Percentiles rank a stretch among this genome's conserved stretches.
Evolutionary conservation across 2,888 invertebrate genomes (phyloP).

Genomic region (Rotaria sp.): DNA sequence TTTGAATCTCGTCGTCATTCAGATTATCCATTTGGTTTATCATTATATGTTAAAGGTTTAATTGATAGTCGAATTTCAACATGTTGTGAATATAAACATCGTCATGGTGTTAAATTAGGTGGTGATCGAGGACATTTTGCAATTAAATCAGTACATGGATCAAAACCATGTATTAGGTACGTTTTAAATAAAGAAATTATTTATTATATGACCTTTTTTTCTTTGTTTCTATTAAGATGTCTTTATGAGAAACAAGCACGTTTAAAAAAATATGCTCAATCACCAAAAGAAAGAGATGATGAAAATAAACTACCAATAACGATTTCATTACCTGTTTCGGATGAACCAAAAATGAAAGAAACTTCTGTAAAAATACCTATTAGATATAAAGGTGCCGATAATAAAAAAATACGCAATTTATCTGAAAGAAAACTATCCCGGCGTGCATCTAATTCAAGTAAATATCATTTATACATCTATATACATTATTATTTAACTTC

Average conservation of each 20-base stretch:
- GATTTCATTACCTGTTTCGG: neutral
- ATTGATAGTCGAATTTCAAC: slow-evolving; percentile 26
- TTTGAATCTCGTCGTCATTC: neutral
- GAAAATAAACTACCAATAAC: neutral
- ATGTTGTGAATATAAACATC: slow-evolving; percentile 31
- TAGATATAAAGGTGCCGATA: neutral
- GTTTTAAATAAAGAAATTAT: neutral
- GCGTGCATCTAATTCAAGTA: neutral
- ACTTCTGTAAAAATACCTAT: neutral
- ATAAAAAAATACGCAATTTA: too few relatives aligned
- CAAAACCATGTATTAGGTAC: slow-evolving; percentile 23
- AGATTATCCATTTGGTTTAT: slow-evolving; percentile 23
- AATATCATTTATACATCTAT: neutral
- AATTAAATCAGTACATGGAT: neutral
- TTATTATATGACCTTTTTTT: too few relatives aligned
- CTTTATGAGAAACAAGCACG: neutral
- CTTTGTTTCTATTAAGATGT: neutral
- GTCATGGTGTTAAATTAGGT: slow-evolving; percentile 16
- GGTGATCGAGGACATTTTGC: slow-evolving; percentile 20
- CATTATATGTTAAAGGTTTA: slow-evolving; percentile 9
- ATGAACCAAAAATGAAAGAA: neutral
- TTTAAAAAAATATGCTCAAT: neutral
- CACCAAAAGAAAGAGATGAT: neutral
- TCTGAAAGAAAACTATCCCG: neutral
- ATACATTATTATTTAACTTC: too few relatives aligned